Evolutionary conservation across 2,888 invertebrate species (phyloP).

Genomic region (Sialis fuliginosa): DNA sequence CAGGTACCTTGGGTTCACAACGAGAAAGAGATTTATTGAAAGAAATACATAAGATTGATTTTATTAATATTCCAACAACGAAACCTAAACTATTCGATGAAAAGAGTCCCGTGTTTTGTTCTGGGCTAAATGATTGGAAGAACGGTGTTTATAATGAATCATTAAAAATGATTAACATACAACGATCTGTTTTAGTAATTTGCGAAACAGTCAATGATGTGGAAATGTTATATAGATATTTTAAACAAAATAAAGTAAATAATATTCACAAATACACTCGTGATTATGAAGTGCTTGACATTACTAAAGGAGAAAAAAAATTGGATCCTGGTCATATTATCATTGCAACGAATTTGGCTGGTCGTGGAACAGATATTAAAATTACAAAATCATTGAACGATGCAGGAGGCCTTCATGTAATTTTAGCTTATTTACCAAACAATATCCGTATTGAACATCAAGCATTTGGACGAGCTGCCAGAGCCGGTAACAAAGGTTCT

Average conservation of each 20-base stretch:
- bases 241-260: slow-evolving; percentile 5
- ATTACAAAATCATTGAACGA: slow-evolving; percentile 11
- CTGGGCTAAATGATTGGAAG: slow-evolving; percentile 7
- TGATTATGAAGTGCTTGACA: slow-evolving; percentile 9
- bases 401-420: slow-evolving; percentile 21
- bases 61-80: slow-evolving; percentile 17
- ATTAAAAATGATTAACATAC: slow-evolving; percentile 7
- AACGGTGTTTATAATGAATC: slow-evolving; percentile 7
- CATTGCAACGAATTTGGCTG: slow-evolving; percentile 22
- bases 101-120: slow-evolving; percentile 9
- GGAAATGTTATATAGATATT: slow-evolving; percentile 8
- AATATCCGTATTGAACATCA: slow-evolving; percentile 22
- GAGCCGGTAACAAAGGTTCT: slow-evolving; percentile 20
- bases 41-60: slow-evolving; percentile 15
- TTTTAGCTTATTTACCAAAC: slow-evolving; percentile 20
- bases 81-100: slow-evolving; percentile 14
- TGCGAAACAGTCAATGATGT: slow-evolving; percentile 12
- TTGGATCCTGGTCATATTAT: slow-evolving; percentile 14
- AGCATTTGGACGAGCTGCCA: slow-evolving; percentile 21
- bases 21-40: slow-evolving; percentile 16
- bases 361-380: slow-evolving; percentile 23
- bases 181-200: slow-evolving; percentile 17
- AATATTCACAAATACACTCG: slow-evolving; percentile 8
- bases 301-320: slow-evolving; percentile 5
- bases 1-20: slow-evolving; percentile 20